Base-by-base conservation (phyloP, 2,797 vertebrate genomes). In the Lithobates sylvaticus region DNA sequence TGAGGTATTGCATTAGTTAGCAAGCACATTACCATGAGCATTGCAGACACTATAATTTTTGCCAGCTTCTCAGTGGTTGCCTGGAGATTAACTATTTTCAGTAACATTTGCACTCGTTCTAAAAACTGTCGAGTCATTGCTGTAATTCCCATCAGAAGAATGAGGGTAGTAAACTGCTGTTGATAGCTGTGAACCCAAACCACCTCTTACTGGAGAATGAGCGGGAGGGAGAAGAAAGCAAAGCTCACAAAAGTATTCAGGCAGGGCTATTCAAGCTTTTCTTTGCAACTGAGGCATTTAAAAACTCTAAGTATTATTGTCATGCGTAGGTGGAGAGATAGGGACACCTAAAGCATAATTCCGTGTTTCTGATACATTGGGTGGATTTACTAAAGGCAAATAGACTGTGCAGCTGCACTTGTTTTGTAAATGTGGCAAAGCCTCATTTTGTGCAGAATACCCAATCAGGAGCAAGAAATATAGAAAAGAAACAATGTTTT, bases 121-220 rank as follows among this genome's bases (percentile, higher is more conserved):
- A 39, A 42, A 74, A 74, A 74, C 34, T 74, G 72, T 74, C 23
- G 18, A 74, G 72, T 74, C 72, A 74, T 42, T 74, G 72, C 39
- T 42, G 42, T 27, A 73, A 42, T 73, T 73, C 13, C n/a, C 6
- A 7, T 39, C 72, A 74, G 39, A 10, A 21, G 72, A 42, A 42
- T 42, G 72, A 74, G 23, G 72, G 72, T 47, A 67, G 65, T 67
- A 74, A 74, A 74, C 39, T 73, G 21, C 68, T 36, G 29, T 15
- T 10, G 26, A 67, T 29, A 34, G 70, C 29, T 72, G 3, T 72
- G 32, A 72, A 72, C 70, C 54, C 18, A 67, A 29, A 67, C 27
- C 65, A 67, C n/a, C 27, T 67, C 65, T 29, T 3, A 29, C 26
- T 26, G 27, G 13, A 29, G 12, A 67, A 67, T 26, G 10, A 67